phyloP scores from a whole-genome alignment of 2,113 vertebrate species.

The Pyrgilauda ruficollis region DNA sequence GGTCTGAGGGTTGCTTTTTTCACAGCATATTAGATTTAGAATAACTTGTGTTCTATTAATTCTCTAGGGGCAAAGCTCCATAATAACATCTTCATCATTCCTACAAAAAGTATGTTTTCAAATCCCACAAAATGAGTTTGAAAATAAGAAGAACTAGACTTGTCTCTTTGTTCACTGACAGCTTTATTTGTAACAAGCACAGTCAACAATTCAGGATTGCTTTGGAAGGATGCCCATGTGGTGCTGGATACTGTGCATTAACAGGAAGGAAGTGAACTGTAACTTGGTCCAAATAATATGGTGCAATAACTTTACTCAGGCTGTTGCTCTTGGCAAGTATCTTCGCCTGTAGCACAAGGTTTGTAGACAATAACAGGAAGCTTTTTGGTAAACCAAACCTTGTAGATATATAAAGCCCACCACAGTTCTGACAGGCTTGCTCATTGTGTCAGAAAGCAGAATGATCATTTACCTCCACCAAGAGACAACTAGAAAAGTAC shows the following conservation, averaged over 20 bases:
- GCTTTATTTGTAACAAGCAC: slow-evolving; percentile 13
- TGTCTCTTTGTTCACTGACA: background rate
- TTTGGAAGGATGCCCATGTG: background rate
- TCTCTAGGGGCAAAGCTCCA: background rate
- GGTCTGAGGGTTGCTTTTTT: slow-evolving; percentile 32
- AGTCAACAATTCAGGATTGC: slow-evolving; percentile 7
- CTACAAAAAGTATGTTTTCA: background rate
- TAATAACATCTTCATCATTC: background rate
- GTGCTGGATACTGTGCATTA: background rate
- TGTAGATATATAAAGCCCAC: background rate
- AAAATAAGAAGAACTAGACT: background rate
- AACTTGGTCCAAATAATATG: slow-evolving; percentile 18
- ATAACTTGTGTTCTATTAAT: background rate
- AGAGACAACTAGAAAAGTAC: background rate
- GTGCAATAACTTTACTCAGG: slow-evolving; percentile 23
- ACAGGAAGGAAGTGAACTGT: slow-evolving; percentile 52
- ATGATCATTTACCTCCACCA: background rate
- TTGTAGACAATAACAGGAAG: slow-evolving; percentile 49
- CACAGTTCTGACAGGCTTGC: background rate
- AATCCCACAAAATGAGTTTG: background rate
- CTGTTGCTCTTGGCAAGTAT: slow-evolving; percentile 34
- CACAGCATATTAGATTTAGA: slow-evolving; percentile 27
- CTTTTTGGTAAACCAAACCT: slow-evolving; percentile 8
- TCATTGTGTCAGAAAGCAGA: background rate
- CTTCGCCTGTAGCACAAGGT: background rate